Base-by-base conservation (phyloP, 2,113 vertebrate genomes). In the Elaphurus davidianus region DNA sequence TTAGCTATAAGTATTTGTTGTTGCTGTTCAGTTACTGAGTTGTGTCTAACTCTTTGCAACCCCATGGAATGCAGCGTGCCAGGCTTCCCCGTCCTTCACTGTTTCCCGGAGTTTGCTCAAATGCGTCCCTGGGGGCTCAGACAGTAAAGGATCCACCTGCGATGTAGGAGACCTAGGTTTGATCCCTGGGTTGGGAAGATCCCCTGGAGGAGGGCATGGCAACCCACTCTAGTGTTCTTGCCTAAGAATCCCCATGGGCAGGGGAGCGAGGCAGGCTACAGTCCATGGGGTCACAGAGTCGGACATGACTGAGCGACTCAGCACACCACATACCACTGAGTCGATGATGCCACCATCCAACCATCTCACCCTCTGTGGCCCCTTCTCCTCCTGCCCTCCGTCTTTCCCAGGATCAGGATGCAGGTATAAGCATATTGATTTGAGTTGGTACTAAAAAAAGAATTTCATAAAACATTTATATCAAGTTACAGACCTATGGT, bases 271-370 rank as follows among this genome's bases (percentile, higher is more conserved):
- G 33, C 8, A 21, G n/a, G 64, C 64, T 36, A 23, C 4, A 11
- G 64, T 71, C n/a, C 64, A 11, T 5, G 9, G 64, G n/a, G 64
- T 21, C 64, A 21, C n/a, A 36, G 64, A 21, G 17, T 71, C 8
- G 0, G 64, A 21, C 64, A 0, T 11, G 64, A 71, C n/a, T 36
- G n/a, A 5, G n/a, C 1, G 2, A 21, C 17, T 71, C 17, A 9
- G 64, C n/a, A 21, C 0, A 71, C n/a, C n/a, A 11, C 64, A 11
- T 0, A 11, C 17, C 64, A 6, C 5, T 11, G 1, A 11, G n/a
- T 0, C 2, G 2, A 0, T 11, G n/a, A 36, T 3, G n/a, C 64
- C n/a, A 3, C 3, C 64, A 3, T 3, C 64, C 17, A 36, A 2
- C 64, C n/a, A 6, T 71, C 64, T 36, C n/a, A 6, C 2, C 17